Evolutionary conservation across 2,113 vertebrate genomes (phyloP), one percentile per base, ranked within the genome.

Genomic region (Lichenostomus cassidix): DNA sequence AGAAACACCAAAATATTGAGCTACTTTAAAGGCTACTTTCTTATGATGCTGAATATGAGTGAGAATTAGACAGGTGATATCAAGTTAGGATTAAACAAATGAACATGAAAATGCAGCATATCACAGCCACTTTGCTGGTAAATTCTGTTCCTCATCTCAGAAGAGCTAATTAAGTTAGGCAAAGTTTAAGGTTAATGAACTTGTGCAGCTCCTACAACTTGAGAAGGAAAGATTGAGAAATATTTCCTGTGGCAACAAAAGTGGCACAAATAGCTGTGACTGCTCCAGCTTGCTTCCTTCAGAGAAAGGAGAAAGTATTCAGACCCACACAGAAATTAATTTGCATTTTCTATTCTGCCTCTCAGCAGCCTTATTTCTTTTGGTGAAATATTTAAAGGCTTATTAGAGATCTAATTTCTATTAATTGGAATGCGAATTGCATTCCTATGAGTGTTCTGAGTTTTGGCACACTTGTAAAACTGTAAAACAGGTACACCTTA

Each of bases 121-220:
- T 20, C 74, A 73, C 41, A 31, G 5, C 19, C 23, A 28, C 37
- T 20, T 65, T 62, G 24, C 29, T 37, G 17, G 22, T 78, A 25
- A 24, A 35, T 22, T 10, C 59, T 0, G 0, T 3, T 53, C 14
- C 33, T 58, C 25, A 73, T 67, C n/a, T 91, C 12, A 46, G 25
- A 82, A 67, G 8, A 44, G 11, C 27, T 68, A 28, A 44, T 44
- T 28, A 67, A 39, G 8, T 58, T 33, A 41, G 28, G 15, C 11
- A 74, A 81, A 67, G 14, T 1, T 0, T 7, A 44, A 63, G 0
- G 1, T 58, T 64, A 62, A 65, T 39, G 42, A 78, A 67, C 12
- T 18, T 19, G 15, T 59, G 31, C 33, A 78, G 14, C 28, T 58
- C 28, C 64, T 78, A 70, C 22, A 63, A 13, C 41, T 80, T n/a